Evolutionary conservation across 2,113 vertebrate genomes (phyloP).

Genomic region (Gavia stellata): DNA sequence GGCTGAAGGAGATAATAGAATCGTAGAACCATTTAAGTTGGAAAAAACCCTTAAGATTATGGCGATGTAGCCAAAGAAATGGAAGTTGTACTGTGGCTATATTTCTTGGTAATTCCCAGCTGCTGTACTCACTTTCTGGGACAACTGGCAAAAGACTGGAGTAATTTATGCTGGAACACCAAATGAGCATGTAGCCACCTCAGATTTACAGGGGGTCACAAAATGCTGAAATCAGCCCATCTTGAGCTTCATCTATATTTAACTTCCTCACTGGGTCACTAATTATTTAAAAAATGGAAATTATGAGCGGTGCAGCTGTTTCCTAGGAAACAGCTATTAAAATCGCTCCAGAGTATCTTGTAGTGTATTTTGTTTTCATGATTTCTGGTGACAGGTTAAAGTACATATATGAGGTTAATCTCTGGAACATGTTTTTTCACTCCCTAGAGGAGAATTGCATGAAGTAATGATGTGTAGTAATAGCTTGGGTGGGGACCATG

Average conservation of each 20-base stretch:
- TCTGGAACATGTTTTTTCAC: conserved; percentile 5
- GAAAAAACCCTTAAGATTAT: neutral
- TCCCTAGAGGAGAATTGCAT: conserved; percentile 12
- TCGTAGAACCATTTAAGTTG: neutral
- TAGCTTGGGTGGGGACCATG: neutral
- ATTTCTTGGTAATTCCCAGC: neutral
- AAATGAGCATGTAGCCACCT: neutral
- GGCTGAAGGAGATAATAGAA: neutral
- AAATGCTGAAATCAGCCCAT: neutral
- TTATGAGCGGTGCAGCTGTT: neutral
- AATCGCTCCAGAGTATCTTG: neutral
- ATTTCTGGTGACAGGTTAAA: conserved; percentile 20
- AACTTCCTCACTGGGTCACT: no score
- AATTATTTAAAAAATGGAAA: neutral
- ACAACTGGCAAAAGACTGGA: neutral
- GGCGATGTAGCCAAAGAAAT: neutral
- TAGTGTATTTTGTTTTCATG: neutral
- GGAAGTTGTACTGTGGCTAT: neutral
- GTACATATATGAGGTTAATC: neutral
- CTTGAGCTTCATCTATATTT: neutral
- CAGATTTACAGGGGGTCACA: neutral
- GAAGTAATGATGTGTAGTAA: conserved; percentile 34
- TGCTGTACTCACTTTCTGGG: neutral
- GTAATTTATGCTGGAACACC: neutral
- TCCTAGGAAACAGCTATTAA: neutral